Evolutionary conservation across 2,888 invertebrate species (phyloP).

Genomic region (Sinohyriopsis cumingii): DNA sequence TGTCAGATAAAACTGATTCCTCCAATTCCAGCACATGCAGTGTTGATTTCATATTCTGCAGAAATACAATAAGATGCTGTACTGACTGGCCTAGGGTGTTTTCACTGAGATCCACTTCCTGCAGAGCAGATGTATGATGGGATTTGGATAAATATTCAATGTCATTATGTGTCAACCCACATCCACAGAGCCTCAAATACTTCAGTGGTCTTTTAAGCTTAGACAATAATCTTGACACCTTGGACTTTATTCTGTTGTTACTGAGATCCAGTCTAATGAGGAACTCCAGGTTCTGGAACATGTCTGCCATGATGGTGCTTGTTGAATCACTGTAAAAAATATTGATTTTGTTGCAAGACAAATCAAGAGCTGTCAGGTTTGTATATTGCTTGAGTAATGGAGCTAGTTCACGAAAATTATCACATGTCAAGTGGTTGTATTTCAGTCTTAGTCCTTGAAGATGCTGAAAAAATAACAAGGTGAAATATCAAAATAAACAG

Average conservation of each 20-base stretch:
- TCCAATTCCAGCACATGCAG: constrained; percentile 62
- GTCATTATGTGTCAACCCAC: constrained; percentile 58
- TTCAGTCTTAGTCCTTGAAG: constrained; percentile 62
- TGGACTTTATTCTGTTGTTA: constrained; percentile 61
- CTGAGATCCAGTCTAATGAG: constrained; percentile 64
- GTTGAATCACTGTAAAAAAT: constrained; percentile 47
- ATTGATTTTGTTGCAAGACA: constrained; percentile 65
- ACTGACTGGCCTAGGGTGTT: constrained; percentile 47
- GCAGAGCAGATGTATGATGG: constrained; percentile 49
- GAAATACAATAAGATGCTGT: constrained; percentile 32
- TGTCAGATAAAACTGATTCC: constrained; percentile 49
- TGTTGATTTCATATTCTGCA: constrained; percentile 29
- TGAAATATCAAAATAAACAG: neutral
- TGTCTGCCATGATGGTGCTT: constrained; percentile 40
- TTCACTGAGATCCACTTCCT: constrained; percentile 64
- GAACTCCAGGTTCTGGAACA: constrained; percentile 43
- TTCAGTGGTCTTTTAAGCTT: constrained; percentile 47
- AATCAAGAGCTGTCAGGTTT: constrained; percentile 63
- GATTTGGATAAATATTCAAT: constrained; percentile 54
- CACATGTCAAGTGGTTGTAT: constrained; percentile 61
- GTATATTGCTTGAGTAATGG: constrained; percentile 53
- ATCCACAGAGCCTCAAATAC: constrained; percentile 60
- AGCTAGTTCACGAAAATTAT: constrained; percentile 53
- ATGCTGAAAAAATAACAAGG: constrained; percentile 47
- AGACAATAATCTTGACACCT: constrained; percentile 50